Base-by-base conservation (phyloP, 2,888 invertebrate species). In the Nomada lathburiana region DNA sequence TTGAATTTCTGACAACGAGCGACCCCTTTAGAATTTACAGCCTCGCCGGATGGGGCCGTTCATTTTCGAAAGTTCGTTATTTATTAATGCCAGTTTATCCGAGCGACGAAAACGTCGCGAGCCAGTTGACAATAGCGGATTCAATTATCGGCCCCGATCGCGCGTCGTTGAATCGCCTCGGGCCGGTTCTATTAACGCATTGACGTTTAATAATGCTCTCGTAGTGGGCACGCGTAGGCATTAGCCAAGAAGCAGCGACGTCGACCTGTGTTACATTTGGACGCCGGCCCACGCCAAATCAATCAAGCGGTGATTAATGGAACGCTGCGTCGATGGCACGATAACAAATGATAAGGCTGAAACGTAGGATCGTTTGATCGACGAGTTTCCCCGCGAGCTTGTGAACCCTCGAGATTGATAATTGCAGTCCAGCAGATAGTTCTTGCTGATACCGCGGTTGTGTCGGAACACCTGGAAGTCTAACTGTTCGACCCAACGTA, bases 281-380 rank as follows among this genome's bases (percentile, higher is more conserved):
- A 76, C 68, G 20, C 68, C 36, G 64, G 68, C 62, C 74, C 68
- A 74, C 82, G 68, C 62, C 76, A 74, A 83, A 74, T 83, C 76
- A 81, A 74, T 83, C 76, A 65, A 65, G 44, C 53, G 26, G 11
- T 74, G 73, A 86, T 84, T 86, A 86, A 86, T 80, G 80, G 63
- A 82, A 72, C 60, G 29, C 62, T 62, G 50, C 72, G 65, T 73
- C 59, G 63, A 16, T 13, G 52, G 4, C 0, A 29, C 63, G 70
- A 62, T 53, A 64, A 73, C 71, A 26, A 68, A 71, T 36, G 82
- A 72, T 62, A 77, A 80, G 42, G 9, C 20, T 7, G 20, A 13
- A 23, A n/a, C 29, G n/a, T 42, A 13, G 59, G 2, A 70, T 52
- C 62, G 36, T 16, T 71, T 52, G n/a, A 62, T 50, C 11, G 16